Percentiles rank a stretch among this genome's conserved stretches.
These are phyloP conservation scores for Silurus aristotelis DNA, from an alignment of 2,797 vertebrate species.

Conservation along the genomic window DNA sequence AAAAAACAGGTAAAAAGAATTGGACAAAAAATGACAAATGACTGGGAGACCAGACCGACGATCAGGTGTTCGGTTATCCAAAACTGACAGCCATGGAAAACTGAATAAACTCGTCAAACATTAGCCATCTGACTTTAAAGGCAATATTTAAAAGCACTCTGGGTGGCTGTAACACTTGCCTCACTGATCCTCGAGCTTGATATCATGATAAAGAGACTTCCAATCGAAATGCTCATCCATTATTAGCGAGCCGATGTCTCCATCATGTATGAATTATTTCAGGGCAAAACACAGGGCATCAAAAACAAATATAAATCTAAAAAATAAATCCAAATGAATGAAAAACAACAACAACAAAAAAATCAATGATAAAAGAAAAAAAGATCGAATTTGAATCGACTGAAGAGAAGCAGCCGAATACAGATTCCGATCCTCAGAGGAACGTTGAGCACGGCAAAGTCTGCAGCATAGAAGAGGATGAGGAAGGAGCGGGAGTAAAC, in stretches of 20 bases:
- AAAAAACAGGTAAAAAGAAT: background rate
- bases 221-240: constrained; percentile 63
- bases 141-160: background rate
- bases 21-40: background rate
- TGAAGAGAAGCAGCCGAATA: constrained; percentile 60
- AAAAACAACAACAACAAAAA: constrained; percentile 31
- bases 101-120: background rate
- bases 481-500: constrained; percentile 32
- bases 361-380: constrained; percentile 35
- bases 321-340: background rate
- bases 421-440: constrained; percentile 60
- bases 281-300: background rate
- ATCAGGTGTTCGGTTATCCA: constrained; percentile 17
- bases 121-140: constrained; percentile 14
- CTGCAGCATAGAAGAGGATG: constrained; percentile 37
- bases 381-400: constrained; percentile 40
- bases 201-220: constrained; percentile 63
- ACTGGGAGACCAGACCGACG: constrained; percentile 6
- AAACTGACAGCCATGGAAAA: constrained; percentile 13
- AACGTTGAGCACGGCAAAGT: constrained; percentile 52
- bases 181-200: constrained; percentile 27
- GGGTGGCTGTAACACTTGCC: background rate
- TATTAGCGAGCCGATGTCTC: constrained; percentile 38
- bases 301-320: background rate
- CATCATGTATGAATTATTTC: background rate